Evolutionary conservation across 2,797 vertebrate species (phyloP), one percentile per base, ranked within the genome.

Genomic region (Chelidonichthys spinosus): DNA sequence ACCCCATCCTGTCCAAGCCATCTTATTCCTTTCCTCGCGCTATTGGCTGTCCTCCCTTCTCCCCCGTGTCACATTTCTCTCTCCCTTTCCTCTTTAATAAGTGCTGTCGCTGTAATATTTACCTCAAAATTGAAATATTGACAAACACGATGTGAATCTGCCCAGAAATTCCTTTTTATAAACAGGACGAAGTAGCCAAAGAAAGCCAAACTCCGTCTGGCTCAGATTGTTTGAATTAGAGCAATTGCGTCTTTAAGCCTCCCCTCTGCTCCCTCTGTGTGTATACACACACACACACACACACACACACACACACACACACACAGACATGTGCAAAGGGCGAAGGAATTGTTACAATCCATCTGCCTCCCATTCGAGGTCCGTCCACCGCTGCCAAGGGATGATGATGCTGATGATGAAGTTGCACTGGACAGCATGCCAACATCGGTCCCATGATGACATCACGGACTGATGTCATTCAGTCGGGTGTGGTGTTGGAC

Each of bases 391-490:
- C 79, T 92, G 92, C 92, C 92, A 93, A 83, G 86, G 73, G 84
- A 91, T 89, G 89, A 89, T 90, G 89, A 84, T 89, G 86, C 76
- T 87, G 85, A 85, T 89, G 90, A 90, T 93, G 92, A 94, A 88
- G 92, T 91, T 92, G 90, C 86, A 69, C 82, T 88, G 85, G 85
- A 90, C 86, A 68, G 78, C 89, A 82, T 90, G 89, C 91, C 92
- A 93, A 79, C 77, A 71, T 89, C 74, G 92, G 94, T 94, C 94
- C 92, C 92, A 78, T 92, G 93, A 94, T 95, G 95, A 95, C 95
- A 95, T 95, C 94, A 94, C 92, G 4, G 77, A 49, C 85, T 95
- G 94, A 95, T 95, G 93, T 95, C 94, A 95, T 89, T 69, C 82
- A 89, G 88, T 91, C 86, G 89, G 94, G 95, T 84, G 93, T 93